A percentile compares a stretch with the other conserved stretches of the same genome.
Evolutionary conservation across 1,140 invertebrate species (phyloP).

Genomic region (Maconellicoccus hirsutus): DNA sequence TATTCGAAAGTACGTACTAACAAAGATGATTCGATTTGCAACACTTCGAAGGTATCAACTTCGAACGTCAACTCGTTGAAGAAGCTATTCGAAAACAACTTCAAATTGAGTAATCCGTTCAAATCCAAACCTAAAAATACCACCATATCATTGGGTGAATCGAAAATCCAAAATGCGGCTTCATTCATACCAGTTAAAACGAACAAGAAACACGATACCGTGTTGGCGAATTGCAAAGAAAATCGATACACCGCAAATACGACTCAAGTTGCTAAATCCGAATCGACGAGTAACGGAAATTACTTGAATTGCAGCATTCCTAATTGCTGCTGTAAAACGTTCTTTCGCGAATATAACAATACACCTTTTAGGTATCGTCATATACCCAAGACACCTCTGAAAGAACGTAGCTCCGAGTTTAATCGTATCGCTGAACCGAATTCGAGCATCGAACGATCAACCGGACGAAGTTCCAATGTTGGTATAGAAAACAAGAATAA

Average conservation of each 20-base stretch:
- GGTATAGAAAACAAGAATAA: background rate
- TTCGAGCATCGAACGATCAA: background rate
- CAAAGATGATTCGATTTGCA: slow-evolving; percentile 3
- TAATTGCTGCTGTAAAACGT: slow-evolving; percentile 12
- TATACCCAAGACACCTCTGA: background rate
- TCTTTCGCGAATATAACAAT: background rate
- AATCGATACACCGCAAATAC: background rate
- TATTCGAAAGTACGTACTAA: background rate
- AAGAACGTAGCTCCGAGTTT: background rate
- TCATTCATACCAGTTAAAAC: background rate
- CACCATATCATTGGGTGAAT: background rate
- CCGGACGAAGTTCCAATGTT: background rate
- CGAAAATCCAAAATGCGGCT: background rate
- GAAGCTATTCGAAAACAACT: slow-evolving; percentile 1
- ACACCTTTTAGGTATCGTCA: background rate
- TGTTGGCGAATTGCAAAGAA: background rate
- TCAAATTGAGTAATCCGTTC: background rate
- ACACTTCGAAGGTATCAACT: background rate
- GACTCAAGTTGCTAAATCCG: background rate
- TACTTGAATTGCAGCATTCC: background rate
- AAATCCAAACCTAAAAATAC: background rate
- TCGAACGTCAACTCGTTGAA: background rate
- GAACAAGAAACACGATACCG: background rate
- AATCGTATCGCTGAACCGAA: background rate
- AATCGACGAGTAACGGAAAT: background rate